Evolutionary conservation across 2,888 invertebrate species (phyloP), one percentile per base, ranked within the genome.

Genomic region (Orchesellides sinensis): DNA sequence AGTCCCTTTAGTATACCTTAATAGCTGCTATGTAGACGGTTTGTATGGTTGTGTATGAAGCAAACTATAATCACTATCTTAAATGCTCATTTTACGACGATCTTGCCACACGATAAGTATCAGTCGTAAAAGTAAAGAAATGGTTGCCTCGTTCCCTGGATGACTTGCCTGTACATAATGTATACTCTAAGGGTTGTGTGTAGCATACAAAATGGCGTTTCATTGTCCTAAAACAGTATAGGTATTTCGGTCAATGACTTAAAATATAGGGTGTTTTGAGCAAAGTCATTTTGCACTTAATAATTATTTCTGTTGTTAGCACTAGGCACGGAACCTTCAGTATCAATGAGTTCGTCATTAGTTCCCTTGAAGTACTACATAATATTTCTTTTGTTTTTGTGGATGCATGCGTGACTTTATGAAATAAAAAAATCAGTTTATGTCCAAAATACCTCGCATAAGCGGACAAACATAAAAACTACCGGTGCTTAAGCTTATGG

Each of bases 51-150:
- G 54, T 29, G 56, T 68, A 77, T 77, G 68, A 66, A 59, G 59
- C 66, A 21, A 47, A 68, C 68, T 56, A 77, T 77, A 77, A 68
- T 77, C 75, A 77, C 75, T 77, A 56, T 77, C 75, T 77, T 68
- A 77, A 77, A 77, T 56, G 68, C 56, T 54, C 75, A 68, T 77
- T 77, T 77, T 74, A 66, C 23, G 75, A 77, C 75, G 66, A 77
- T 77, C 66, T 74, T 56, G 56, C 68, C 66, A 47, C 75, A 77
- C 29, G 68, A 77, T 77, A 68, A 77, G 45, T 25, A 54, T 32
- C 35, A 21, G 40, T 14, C 40, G 63, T 40, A 63, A 63, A 63
- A 63, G 35, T 19, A 63, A 35, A 12, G 25, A 61, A 45, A 63
- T 40, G 63, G 35, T 54, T 25, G n/a, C 5, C 63, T 40, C 21